Conservation (phyloP, 2,113 vertebrate genomes). For the Clarias magur region DNA sequence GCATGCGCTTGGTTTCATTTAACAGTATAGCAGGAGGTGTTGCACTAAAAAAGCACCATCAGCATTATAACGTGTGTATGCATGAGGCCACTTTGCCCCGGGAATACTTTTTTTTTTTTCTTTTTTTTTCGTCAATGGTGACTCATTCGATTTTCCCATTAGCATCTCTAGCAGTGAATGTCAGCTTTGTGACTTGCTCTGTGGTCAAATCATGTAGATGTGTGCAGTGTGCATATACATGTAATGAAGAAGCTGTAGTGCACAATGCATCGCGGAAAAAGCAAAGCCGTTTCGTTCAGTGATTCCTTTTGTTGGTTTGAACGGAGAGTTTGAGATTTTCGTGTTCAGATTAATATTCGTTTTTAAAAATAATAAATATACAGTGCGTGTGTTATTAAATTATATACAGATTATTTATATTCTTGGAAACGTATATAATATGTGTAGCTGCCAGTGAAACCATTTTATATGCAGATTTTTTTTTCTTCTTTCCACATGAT, state of each 20-base stretch:
- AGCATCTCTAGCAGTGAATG: neutral
- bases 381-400: neutral
- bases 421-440: neutral
- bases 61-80: slow-evolving; percentile 13
- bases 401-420: neutral
- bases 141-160: slow-evolving; percentile 29
- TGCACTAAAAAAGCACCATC: slow-evolving; percentile 36
- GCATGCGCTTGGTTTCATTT: slow-evolving; percentile 39
- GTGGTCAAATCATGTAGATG: neutral
- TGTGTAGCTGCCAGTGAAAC: neutral
- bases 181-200: slow-evolving; percentile 13
- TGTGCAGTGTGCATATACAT: neutral
- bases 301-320: neutral
- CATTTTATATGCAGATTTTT: neutral
- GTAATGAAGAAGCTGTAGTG: neutral
- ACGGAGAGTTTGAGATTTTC: neutral
- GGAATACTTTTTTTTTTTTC: neutral
- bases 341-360: neutral
- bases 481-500: neutral
- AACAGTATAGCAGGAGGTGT: slow-evolving; percentile 27
- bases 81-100: slow-evolving; percentile 8
- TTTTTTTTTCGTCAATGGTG: slow-evolving; percentile 10
- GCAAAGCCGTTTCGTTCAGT: neutral
- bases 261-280: neutral
- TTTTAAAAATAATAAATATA: neutral